Evolutionary conservation across 2,888 invertebrate species (phyloP).

Genomic region (Phyllotreta cruciferae): DNA sequence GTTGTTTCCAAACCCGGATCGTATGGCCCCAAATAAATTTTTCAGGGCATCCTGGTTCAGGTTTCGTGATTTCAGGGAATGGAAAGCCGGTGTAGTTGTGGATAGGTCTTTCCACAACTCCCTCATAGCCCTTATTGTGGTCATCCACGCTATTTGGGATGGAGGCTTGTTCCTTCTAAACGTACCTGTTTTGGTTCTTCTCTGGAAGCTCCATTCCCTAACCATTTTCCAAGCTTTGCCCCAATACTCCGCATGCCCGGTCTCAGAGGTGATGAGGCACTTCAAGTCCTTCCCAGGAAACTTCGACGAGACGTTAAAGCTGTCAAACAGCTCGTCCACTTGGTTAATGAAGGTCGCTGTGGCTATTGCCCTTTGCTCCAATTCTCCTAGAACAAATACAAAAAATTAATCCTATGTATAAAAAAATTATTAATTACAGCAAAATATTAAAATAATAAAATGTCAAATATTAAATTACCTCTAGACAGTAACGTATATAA

Average conservation of each 20-base stretch:
- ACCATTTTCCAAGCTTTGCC: constrained; percentile 33
- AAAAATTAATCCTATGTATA: constrained; percentile 2
- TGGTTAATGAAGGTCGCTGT: constrained; percentile 25
- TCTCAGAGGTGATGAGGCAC: constrained; percentile 27
- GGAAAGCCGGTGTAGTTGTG: no score
- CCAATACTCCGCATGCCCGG: constrained; percentile 32
- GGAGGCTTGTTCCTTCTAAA: constrained; percentile 18
- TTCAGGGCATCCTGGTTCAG: constrained; percentile 17
- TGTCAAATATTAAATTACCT: constrained; percentile 16
- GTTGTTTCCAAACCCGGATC: constrained; percentile 14
- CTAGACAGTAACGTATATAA: constrained; percentile 30
- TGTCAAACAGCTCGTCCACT: constrained; percentile 45
- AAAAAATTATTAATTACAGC: constrained; percentile 29
- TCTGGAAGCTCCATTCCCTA: constrained; percentile 26
- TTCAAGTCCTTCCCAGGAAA: constrained; percentile 32
- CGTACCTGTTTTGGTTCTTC: constrained; percentile 15
- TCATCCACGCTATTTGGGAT: constrained; percentile 21
- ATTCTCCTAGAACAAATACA: constrained; percentile 17
- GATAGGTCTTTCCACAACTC: constrained; percentile 16
- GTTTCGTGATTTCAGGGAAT: constrained; percentile 1
- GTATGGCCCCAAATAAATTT: constrained; percentile 23
- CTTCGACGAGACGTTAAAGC: constrained; percentile 36
- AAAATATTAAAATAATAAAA: constrained; percentile 9
- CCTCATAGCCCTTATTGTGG: constrained; percentile 5
- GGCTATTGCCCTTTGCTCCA: constrained; percentile 20